Evolutionary conservation across 2,113 vertebrate species (phyloP).

Genomic region (Procavia capensis): DNA sequence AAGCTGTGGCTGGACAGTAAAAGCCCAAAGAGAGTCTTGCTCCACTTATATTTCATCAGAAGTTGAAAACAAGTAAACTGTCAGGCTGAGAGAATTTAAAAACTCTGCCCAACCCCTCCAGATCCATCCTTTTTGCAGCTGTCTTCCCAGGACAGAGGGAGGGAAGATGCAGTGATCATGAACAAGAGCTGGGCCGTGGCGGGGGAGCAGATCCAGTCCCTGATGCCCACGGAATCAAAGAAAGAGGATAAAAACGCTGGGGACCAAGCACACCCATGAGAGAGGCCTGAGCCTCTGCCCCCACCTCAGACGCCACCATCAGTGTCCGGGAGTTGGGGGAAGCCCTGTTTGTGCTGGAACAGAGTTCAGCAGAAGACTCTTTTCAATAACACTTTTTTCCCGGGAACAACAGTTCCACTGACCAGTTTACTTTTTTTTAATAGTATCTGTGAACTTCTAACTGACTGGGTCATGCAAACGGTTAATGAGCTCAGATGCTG

Average conservation of each 20-base stretch:
- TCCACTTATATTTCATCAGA: not conserved
- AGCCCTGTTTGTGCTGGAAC: not conserved
- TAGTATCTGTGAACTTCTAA: not conserved
- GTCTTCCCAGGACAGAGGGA: not conserved
- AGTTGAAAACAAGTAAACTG: not conserved
- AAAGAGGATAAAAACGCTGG: not conserved
- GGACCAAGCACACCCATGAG: fast-evolving
- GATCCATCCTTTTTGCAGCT: not conserved
- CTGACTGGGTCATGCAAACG: not conserved
- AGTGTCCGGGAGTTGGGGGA: not conserved
- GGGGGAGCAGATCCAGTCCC: not conserved
- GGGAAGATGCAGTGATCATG: not conserved
- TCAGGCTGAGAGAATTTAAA: not conserved
- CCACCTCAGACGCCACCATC: too few relatives aligned
- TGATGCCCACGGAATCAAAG: fast-evolving
- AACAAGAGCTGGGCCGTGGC: not conserved
- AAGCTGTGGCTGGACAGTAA: not conserved
- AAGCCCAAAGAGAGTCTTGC: not conserved
- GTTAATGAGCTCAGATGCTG: not conserved
- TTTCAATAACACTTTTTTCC: not conserved
- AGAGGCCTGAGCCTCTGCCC: not conserved
- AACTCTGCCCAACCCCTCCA: not conserved
- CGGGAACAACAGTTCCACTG: not conserved
- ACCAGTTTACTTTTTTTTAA: not conserved
- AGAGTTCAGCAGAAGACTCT: not conserved